A percentile compares a stretch with the other conserved stretches of the same genome.
Evolutionary conservation across 1,140 invertebrate genomes (phyloP).

Genomic region (Epicauta chinensis): DNA sequence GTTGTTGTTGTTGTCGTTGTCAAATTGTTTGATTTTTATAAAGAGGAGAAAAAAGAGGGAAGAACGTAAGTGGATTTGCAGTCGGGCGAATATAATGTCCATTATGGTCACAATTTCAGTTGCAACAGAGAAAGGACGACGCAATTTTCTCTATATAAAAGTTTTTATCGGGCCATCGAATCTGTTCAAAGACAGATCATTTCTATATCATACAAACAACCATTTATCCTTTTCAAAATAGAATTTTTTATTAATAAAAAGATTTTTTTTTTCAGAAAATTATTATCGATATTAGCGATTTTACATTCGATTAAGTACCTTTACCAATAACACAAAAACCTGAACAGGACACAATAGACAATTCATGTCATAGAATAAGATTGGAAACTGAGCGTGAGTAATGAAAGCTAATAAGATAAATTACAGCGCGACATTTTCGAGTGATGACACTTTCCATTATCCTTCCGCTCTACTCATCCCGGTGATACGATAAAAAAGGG

Average conservation of each 20-base stretch:
- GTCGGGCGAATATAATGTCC: slow-evolving; percentile 31
- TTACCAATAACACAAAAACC: no score
- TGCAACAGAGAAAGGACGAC: background rate
- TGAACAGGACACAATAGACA: slow-evolving; percentile 1
- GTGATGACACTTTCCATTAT: slow-evolving; percentile 25
- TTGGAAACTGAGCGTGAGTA: slow-evolving; percentile 18
- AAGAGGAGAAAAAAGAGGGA: slow-evolving; percentile 6
- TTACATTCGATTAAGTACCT: no score
- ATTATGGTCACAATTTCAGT: slow-evolving; percentile 18
- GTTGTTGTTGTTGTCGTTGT: slow-evolving; percentile 15
- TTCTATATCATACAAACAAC: no score
- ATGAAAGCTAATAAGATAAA: slow-evolving; percentile 33
- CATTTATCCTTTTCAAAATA: no score
- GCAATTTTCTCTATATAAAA: no score
- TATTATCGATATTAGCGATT: no score
- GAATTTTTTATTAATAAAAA: no score
- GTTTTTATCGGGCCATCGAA: no score
- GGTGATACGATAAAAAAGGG: slow-evolving; percentile 15
- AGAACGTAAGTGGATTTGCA: slow-evolving; percentile 31
- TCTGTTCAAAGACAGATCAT: no score
- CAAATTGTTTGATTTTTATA: slow-evolving; percentile 26
- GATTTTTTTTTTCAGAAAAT: no score
- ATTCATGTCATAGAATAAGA: slow-evolving; percentile 15
- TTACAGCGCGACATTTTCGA: slow-evolving; percentile 22
- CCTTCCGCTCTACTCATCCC: slow-evolving; percentile 15